Evolutionary conservation across 1,140 invertebrate genomes (phyloP).

Genomic region (Leptinotarsa texana): DNA sequence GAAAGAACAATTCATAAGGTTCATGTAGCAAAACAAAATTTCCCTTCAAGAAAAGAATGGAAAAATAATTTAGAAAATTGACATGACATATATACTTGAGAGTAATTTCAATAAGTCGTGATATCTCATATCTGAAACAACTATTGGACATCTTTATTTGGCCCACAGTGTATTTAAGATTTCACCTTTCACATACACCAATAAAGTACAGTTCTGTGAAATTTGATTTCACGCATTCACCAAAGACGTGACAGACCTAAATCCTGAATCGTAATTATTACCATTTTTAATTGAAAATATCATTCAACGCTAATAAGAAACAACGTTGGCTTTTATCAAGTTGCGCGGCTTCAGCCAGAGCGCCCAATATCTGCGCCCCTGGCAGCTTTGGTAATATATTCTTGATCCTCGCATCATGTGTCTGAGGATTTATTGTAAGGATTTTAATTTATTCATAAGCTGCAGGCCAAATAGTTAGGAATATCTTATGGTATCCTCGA

Average conservation of each 20-base stretch:
- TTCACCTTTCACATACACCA: neutral
- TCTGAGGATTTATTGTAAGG: conserved; percentile 51
- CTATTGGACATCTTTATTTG: too few species aligned
- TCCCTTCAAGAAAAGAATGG: too few species aligned
- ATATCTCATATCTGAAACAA: too few species aligned
- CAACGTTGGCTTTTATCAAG: conserved; percentile 12
- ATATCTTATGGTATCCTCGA: conserved; percentile 43
- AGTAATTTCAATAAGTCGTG: too few species aligned
- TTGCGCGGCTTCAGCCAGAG: neutral
- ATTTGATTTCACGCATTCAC: conserved; percentile 22
- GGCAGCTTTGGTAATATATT: conserved; percentile 48
- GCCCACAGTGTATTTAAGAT: too few species aligned
- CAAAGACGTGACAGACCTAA: conserved; percentile 12
- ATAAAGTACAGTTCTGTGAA: conserved; percentile 16
- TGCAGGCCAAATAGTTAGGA: conserved; percentile 45
- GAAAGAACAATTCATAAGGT: too few species aligned
- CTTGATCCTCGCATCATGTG: conserved; percentile 42
- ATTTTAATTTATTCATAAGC: conserved; percentile 53
- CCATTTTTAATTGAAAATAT: conserved; percentile 23
- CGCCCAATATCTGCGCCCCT: conserved; percentile 31
- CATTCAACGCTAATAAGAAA: conserved; percentile 22
- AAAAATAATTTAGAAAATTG: too few species aligned
- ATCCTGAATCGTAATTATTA: conserved; percentile 19
- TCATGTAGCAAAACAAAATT: too few species aligned
- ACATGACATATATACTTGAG: too few species aligned